phyloP scores from a whole-genome alignment of 2,797 vertebrate species.

The Enteromius viviparus region DNA sequence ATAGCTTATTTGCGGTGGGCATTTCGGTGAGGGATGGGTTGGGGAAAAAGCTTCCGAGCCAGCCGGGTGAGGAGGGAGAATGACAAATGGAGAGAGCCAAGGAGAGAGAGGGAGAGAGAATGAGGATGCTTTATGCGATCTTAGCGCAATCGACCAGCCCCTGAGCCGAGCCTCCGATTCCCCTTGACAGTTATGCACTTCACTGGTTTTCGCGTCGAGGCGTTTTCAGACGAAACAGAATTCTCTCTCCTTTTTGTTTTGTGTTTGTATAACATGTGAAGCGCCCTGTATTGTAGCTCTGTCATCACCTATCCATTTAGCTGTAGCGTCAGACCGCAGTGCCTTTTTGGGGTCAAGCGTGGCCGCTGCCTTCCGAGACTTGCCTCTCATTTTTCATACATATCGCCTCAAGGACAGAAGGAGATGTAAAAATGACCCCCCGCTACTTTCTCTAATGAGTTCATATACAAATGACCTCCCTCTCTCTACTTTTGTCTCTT shows the following conservation, averaged over 20 bases:
- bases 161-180: conserved; percentile 36
- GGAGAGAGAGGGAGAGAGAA: conserved; percentile 24
- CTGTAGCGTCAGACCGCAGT: neutral
- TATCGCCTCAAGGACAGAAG: conserved; percentile 54
- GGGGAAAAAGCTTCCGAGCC: conserved; percentile 28
- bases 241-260: conserved; percentile 37
- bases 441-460: conserved; percentile 61
- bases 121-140: conserved; percentile 40
- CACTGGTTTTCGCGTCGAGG: conserved; percentile 31
- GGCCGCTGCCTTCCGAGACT: conserved; percentile 21
- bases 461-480: conserved; percentile 57
- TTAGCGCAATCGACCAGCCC: conserved; percentile 44
- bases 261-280: conserved; percentile 35
- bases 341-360: conserved; percentile 38
- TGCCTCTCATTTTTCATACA: conserved; percentile 47
- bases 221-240: conserved; percentile 25
- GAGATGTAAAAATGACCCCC: conserved; percentile 48
- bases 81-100: conserved; percentile 22
- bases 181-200: conserved; percentile 49
- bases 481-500: conserved; percentile 64
- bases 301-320: conserved; percentile 32
- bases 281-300: conserved; percentile 31
- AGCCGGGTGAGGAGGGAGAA: conserved; percentile 23
- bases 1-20: conserved; percentile 50
- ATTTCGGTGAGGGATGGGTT: conserved; percentile 43